A percentile compares a stretch with the other conserved stretches of the same genome.
Evolutionary conservation across 2,113 vertebrate species (phyloP).

Genomic region (Plestiodon gilberti): DNA sequence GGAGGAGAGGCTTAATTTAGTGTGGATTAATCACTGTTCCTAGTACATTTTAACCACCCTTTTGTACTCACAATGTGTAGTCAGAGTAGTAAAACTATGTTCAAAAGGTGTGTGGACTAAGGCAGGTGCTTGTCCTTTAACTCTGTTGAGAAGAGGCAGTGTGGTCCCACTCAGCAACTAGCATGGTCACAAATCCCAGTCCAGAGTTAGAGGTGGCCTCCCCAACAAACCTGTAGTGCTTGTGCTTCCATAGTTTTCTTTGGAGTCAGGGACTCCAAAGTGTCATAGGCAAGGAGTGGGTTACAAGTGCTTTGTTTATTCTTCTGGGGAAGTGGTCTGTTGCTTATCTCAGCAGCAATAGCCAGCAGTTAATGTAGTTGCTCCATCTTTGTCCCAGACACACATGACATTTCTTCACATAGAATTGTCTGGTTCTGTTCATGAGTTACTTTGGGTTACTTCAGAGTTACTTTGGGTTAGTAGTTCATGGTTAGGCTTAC

Average conservation of each 20-base stretch:
- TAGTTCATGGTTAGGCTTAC: background rate
- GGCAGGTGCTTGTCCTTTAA: background rate
- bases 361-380: background rate
- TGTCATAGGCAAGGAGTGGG: background rate
- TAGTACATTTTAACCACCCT: background rate
- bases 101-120: background rate
- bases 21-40: background rate
- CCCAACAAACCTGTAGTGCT: background rate
- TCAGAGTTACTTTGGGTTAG: too few relatives aligned
- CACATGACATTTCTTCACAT: background rate
- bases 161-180: background rate
- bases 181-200: background rate
- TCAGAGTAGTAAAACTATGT: background rate
- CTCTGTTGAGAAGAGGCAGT: background rate
- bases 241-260: background rate
- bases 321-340: background rate
- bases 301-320: background rate
- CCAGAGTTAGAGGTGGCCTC: background rate
- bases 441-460: background rate
- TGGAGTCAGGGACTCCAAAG: background rate
- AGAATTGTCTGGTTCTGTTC: background rate
- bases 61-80: background rate
- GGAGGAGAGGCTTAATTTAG: background rate
- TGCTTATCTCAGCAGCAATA: background rate
- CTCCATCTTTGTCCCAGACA: background rate